A percentile compares a stretch with the other conserved stretches of the same genome.
These are phyloP conservation scores for Formica exsecta DNA, from an alignment of 1,140 invertebrate genomes.

Conservation along the genomic window DNA sequence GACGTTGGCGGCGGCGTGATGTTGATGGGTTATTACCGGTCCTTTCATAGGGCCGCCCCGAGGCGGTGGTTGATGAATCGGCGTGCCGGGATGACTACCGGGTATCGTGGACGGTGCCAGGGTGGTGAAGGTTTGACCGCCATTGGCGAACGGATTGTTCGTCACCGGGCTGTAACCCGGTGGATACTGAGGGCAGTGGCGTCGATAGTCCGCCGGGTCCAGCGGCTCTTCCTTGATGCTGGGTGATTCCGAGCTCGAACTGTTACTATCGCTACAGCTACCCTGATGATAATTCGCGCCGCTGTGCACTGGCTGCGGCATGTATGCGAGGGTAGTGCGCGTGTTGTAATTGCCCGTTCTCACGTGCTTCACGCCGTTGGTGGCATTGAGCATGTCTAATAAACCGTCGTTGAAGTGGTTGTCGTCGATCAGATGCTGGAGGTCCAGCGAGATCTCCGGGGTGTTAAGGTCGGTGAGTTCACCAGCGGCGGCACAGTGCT, in stretches of 20 bases:
- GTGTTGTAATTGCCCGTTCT: constrained; percentile 85
- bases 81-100: constrained; percentile 83
- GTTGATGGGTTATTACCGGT: constrained; percentile 86
- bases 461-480: constrained; percentile 95
- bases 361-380: constrained; percentile 84
- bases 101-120: constrained; percentile 89
- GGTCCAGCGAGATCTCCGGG: constrained; percentile 95
- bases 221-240: constrained; percentile 94
- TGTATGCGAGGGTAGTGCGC: constrained; percentile 91
- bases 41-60: constrained; percentile 77
- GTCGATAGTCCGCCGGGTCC: constrained; percentile 91
- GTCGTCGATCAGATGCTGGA: constrained; percentile 96
- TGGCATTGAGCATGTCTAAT: constrained; percentile 91
- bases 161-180: constrained; percentile 85
- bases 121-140: constrained; percentile 88
- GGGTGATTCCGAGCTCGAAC: constrained; percentile 88
- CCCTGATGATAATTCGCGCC: constrained; percentile 90
- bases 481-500: constrained; percentile 87
- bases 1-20: constrained; percentile 84
- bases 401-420: constrained; percentile 93
- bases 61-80: constrained; percentile 75
- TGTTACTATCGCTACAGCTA: constrained; percentile 86
- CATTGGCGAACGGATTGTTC: constrained; percentile 85
- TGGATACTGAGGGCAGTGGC: constrained; percentile 86
- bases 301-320: constrained; percentile 96